phyloP scores from a whole-genome alignment of 2,888 invertebrate genomes.

The Dysmachus trigonus region DNA sequence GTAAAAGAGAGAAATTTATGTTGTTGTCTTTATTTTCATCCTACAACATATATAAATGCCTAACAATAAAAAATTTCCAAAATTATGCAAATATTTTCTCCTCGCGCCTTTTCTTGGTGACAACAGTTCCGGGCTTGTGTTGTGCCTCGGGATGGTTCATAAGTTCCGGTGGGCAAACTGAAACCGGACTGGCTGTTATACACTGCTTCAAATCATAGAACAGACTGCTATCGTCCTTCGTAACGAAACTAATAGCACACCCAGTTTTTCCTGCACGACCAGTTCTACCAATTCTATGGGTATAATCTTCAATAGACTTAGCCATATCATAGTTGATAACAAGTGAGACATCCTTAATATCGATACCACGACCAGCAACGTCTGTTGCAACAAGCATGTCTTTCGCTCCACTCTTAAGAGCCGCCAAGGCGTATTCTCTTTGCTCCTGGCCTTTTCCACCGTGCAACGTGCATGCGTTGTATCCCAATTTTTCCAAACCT shows the following conservation, averaged over 20 bases:
- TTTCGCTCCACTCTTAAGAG: conserved; percentile 94
- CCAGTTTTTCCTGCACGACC: conserved; percentile 99
- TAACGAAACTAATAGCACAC: conserved; percentile 94
- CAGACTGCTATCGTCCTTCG: conserved; percentile 93
- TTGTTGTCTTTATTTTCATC: neutral
- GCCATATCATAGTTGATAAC: conserved; percentile 99
- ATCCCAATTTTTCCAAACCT: conserved; percentile 95
- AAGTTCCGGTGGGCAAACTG: conserved; percentile 94
- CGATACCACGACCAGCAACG: conserved; percentile 99
- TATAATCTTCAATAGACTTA: conserved; percentile 96
- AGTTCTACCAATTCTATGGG: conserved; percentile 98
- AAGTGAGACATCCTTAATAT: conserved; percentile 98
- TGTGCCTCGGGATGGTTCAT: conserved; percentile 99
- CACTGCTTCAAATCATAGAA: conserved; percentile 98
- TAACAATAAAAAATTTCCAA: neutral
- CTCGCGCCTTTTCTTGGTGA: conserved; percentile 91
- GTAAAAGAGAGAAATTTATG: neutral
- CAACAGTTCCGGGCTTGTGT: conserved; percentile 94
- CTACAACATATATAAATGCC: neutral
- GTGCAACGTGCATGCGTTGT: conserved; percentile 96
- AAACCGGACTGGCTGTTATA: conserved; percentile 87
- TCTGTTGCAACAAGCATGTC: conserved; percentile 99
- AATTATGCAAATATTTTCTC: conserved; percentile 92
- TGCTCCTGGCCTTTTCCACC: conserved; percentile 99
- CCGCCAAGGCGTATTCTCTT: conserved; percentile 96